These are phyloP conservation scores for Saccostrea cuccullata DNA, from an alignment of 1,140 invertebrate species.

Conservation along the genomic window DNA sequence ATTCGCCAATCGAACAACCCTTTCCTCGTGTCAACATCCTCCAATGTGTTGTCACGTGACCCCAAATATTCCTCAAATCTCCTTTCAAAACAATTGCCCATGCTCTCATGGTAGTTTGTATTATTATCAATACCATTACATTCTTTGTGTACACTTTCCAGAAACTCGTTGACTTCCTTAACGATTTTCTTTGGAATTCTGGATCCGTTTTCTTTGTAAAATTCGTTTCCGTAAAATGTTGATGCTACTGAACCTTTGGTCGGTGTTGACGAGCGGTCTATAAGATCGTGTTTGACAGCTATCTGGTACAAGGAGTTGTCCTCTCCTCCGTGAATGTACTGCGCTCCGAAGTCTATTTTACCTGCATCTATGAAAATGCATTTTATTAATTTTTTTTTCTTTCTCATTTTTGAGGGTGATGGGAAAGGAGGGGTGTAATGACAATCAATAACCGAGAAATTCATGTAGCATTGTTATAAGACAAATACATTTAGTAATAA, in stretches of 20 bases:
- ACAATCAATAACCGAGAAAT: too few relatives aligned
- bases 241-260: slow-evolving; percentile 1
- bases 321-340: slow-evolving; percentile 28
- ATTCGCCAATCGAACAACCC: slow-evolving; percentile 36
- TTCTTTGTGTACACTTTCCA: slow-evolving; percentile 21
- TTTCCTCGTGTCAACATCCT: neutral
- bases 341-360: slow-evolving; percentile 35
- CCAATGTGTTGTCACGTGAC: neutral
- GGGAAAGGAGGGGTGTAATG: too few relatives aligned
- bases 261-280: neutral
- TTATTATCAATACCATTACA: neutral
- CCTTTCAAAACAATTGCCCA: neutral
- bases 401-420: too few relatives aligned
- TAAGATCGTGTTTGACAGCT: neutral
- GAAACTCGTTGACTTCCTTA: neutral
- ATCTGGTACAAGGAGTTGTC: slow-evolving; percentile 37
- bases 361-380: slow-evolving; percentile 40
- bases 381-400: too few relatives aligned
- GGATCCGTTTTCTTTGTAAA: slow-evolving; percentile 7
- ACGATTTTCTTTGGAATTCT: slow-evolving; percentile 32
- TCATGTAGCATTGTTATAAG: too few relatives aligned
- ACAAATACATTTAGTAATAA: too few relatives aligned
- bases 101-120: neutral
- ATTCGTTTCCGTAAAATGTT: slow-evolving; percentile 28
- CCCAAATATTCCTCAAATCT: slow-evolving; percentile 33